phyloP scores from a whole-genome alignment of 2,113 vertebrate genomes.

The Ceyx margarethae region DNA sequence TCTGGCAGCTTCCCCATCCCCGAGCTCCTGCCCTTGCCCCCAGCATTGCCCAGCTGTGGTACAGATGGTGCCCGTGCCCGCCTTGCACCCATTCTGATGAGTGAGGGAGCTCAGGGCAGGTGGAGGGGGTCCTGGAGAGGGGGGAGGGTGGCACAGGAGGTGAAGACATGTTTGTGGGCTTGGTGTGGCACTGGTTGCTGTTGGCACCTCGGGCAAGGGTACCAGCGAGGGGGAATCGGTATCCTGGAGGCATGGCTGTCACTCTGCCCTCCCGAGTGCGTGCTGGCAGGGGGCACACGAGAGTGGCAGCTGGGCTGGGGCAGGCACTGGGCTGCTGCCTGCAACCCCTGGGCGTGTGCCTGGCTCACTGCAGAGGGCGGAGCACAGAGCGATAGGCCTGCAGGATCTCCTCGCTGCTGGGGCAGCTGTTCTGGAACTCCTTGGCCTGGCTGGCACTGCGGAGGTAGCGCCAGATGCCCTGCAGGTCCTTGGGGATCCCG shows the following conservation, averaged over 20 bases:
- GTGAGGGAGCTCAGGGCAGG: too few relatives aligned
- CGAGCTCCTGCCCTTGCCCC: too few relatives aligned
- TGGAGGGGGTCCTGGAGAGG: too few relatives aligned
- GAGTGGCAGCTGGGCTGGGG: neutral
- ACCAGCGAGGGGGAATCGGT: neutral
- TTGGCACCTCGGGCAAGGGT: too few relatives aligned
- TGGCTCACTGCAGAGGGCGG: constrained; percentile 21
- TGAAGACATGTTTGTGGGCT: too few relatives aligned
- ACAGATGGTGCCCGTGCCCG: too few relatives aligned
- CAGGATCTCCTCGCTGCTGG: constrained; percentile 82
- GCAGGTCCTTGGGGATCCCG: constrained; percentile 79
- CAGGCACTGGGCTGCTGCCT: rapidly evolving
- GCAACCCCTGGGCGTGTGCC: rapidly evolving
- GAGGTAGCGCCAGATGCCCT: constrained; percentile 80
- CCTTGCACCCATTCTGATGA: too few relatives aligned
- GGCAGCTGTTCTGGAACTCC: constrained; percentile 88
- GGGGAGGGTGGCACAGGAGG: too few relatives aligned
- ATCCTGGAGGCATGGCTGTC: neutral
- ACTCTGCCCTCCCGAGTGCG: rapidly evolving
- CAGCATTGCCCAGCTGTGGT: too few relatives aligned
- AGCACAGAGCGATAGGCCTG: constrained; percentile 82
- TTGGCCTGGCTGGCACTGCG: constrained; percentile 73
- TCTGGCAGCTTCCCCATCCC: too few relatives aligned
- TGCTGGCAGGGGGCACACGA: neutral
- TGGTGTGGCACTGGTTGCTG: too few relatives aligned